Conservation (phyloP, 1,140 invertebrate species). For the Reticulitermes speratus region DNA sequence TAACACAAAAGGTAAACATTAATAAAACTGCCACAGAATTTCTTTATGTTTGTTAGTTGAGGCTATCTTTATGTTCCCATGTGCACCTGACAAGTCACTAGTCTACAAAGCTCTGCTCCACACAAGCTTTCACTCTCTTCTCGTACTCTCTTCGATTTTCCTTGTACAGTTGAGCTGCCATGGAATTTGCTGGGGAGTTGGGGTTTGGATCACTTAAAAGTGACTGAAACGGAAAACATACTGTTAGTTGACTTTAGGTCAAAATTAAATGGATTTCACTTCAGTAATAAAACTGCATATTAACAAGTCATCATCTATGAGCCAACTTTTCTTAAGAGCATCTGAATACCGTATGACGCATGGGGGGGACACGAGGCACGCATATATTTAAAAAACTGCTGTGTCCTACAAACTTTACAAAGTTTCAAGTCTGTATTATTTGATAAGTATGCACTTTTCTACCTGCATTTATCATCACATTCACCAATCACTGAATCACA, state of each 20-base stretch:
- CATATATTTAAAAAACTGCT: too few species aligned
- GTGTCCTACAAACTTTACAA: too few species aligned
- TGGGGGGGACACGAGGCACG: too few species aligned
- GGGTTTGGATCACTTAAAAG: slow-evolving; percentile 95
- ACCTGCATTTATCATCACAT: too few species aligned
- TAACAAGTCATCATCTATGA: slow-evolving; percentile 7
- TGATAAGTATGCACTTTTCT: too few species aligned
- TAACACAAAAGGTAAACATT: slow-evolving; percentile 26
- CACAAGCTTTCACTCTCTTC: slow-evolving; percentile 94
- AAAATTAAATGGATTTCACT: neutral
- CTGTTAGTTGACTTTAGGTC: slow-evolving; percentile 22
- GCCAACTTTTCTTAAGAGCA: neutral
- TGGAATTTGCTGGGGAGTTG: slow-evolving; percentile 93
- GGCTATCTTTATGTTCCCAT: neutral
- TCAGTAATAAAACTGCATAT: neutral
- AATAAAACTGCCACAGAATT: slow-evolving; percentile 25
- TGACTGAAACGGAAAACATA: slow-evolving; percentile 67
- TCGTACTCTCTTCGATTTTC: slow-evolving; percentile 94
- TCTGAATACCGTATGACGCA: neutral
- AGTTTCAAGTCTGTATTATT: too few species aligned
- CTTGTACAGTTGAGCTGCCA: slow-evolving; percentile 95
- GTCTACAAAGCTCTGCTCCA: slow-evolving; percentile 94
- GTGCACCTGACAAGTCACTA: slow-evolving; percentile 54
- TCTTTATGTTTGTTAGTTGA: slow-evolving; percentile 27
- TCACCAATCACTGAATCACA: too few species aligned